Evolutionary conservation across 2,113 vertebrate species (phyloP).

Genomic region (Orycteropus afer): DNA sequence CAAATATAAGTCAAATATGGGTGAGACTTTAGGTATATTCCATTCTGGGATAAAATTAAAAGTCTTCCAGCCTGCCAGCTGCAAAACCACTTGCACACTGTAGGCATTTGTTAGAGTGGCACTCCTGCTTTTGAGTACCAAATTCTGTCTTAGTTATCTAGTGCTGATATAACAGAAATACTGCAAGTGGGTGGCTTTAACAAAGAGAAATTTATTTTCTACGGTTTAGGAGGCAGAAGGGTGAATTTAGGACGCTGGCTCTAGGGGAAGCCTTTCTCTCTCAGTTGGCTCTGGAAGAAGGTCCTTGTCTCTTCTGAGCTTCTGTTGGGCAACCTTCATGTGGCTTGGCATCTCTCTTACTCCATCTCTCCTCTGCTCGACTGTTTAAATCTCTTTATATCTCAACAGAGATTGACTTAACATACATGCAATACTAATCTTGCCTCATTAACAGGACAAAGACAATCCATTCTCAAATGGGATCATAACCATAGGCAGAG

Average conservation of each 20-base stretch:
- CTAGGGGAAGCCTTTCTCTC: not conserved
- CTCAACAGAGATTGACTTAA: not conserved
- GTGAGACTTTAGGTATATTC: no score
- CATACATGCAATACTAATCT: not conserved
- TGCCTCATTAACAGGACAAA: not conserved
- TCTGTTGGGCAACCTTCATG: not conserved
- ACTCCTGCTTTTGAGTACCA: not conserved
- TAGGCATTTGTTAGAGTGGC: not conserved
- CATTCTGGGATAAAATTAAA: no score
- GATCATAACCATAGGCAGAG: no score
- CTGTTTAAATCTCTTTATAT: not conserved
- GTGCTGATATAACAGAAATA: not conserved
- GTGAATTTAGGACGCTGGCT: not conserved
- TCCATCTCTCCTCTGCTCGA: not conserved
- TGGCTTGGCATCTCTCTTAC: not conserved
- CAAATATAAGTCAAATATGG: no score
- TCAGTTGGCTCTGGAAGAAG: not conserved
- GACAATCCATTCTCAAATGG: not conserved
- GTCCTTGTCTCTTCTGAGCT: not conserved
- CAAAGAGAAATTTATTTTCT: no score
- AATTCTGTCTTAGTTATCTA: not conserved
- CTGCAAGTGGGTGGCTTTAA: not conserved
- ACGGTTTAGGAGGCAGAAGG: not conserved
- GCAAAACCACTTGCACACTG: not conserved
- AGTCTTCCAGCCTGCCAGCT: not conserved